Evolutionary conservation across 2,888 invertebrate genomes (phyloP).

Genomic region (Brachynemurus nebulosus): DNA sequence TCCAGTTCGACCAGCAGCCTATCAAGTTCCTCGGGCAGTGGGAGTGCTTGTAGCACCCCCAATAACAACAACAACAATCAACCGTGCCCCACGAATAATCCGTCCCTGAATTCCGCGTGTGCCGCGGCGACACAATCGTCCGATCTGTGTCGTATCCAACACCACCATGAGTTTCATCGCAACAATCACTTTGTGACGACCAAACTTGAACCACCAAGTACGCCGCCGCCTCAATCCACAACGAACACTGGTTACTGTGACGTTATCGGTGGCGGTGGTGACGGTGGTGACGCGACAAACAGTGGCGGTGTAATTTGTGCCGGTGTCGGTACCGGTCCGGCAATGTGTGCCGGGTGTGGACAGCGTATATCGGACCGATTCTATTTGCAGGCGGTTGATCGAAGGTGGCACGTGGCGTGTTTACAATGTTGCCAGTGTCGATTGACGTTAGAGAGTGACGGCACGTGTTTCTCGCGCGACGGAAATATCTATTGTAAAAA

Average conservation of each 20-base stretch:
- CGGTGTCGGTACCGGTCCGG: conserved; percentile 25
- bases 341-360: conserved; percentile 75
- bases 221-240: conserved; percentile 24
- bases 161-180: conserved; percentile 18
- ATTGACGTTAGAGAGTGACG: conserved; percentile 76
- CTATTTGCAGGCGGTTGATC: conserved; percentile 82
- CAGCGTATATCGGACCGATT: conserved; percentile 75
- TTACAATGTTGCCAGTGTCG: conserved; percentile 84
- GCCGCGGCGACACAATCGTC: conserved; percentile 17
- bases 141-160: conserved; percentile 15
- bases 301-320: conserved; percentile 34
- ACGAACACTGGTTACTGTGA: not conserved
- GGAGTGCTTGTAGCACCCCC: not conserved
- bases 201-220: conserved; percentile 36
- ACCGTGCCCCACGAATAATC: conserved; percentile 23
- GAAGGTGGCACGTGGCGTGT: conserved; percentile 87
- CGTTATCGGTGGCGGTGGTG: not conserved
- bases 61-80: not conserved
- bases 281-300: conserved; percentile 13
- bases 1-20: conserved; percentile 26
- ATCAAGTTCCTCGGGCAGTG: conserved; percentile 14
- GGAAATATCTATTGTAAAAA: conserved; percentile 93
- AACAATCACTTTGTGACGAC: conserved; percentile 37
- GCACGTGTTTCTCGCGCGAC: conserved; percentile 84
- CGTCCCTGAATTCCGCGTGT: conserved; percentile 18